A percentile compares a stretch with the other conserved stretches of the same genome.
These are phyloP conservation scores for Lonchura striata DNA, from an alignment of 2,113 vertebrate species.

Conservation along the genomic window DNA sequence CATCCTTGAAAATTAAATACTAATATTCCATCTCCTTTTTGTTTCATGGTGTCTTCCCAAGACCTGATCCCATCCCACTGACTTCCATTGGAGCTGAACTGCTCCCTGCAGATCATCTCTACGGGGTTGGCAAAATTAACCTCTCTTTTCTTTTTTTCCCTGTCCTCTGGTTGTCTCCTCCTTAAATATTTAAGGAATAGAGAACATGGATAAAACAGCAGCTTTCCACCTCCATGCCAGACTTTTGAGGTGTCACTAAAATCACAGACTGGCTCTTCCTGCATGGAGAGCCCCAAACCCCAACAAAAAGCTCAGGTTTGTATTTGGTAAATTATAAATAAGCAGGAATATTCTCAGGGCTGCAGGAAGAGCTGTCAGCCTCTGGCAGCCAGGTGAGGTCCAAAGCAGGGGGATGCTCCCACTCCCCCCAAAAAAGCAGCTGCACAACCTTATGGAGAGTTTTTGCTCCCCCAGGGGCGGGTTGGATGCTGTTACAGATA, in stretches of 20 bases:
- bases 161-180: not conserved
- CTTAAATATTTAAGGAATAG: not conserved
- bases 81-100: not conserved
- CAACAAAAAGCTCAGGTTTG: not conserved
- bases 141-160: not conserved
- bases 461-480: not conserved
- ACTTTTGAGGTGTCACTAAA: not conserved
- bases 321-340: not conserved
- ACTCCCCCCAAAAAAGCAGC: not conserved
- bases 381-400: conserved; percentile 38
- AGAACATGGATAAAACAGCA: not conserved
- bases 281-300: not conserved
- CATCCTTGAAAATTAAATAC: not conserved
- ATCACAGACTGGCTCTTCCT: not conserved
- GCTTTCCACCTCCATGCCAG: not conserved
- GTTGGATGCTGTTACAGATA: not conserved
- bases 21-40: not conserved
- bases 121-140: not conserved
- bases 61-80: not conserved
- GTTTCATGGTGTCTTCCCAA: not conserved
- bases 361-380: not conserved
- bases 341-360: not conserved
- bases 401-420: not conserved
- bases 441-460: not conserved
- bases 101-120: not conserved